A percentile compares a stretch with the other conserved stretches of the same genome.
These are phyloP conservation scores for Donacobius atricapilla DNA, from an alignment of 2,113 vertebrate species.

Conservation along the genomic window DNA sequence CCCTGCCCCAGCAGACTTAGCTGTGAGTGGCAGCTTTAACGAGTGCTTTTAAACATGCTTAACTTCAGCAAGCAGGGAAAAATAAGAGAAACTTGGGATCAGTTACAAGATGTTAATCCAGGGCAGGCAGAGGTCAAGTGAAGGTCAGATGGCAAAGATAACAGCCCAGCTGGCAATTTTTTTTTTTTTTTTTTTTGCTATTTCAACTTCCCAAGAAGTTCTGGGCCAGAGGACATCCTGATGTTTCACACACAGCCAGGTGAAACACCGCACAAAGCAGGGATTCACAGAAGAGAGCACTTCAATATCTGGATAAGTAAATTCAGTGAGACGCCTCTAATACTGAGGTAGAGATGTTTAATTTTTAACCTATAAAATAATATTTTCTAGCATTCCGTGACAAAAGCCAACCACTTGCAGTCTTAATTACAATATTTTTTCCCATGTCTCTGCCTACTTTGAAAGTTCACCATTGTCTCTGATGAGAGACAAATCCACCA, in stretches of 20 bases:
- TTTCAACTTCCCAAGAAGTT: not conserved
- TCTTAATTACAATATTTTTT: conserved; percentile 1
- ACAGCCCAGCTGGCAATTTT: not conserved
- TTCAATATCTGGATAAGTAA: not conserved
- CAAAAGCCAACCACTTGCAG: conserved; percentile 25
- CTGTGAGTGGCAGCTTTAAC: not conserved
- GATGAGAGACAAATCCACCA: conserved; percentile 47
- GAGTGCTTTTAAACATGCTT: not conserved
- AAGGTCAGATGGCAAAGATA: not conserved
- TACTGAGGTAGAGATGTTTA: not conserved
- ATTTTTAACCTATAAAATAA: conserved; percentile 25
- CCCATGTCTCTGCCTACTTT: conserved; percentile 37
- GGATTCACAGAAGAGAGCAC: not conserved
- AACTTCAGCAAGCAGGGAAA: not conserved
- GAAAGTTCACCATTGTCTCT: conserved; percentile 54
- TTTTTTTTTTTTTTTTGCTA: not conserved
- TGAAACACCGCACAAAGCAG: not conserved
- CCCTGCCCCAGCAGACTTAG: not conserved
- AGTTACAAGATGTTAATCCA: not conserved
- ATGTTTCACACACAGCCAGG: not conserved
- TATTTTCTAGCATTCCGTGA: not conserved
- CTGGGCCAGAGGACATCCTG: not conserved
- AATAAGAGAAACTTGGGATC: not conserved
- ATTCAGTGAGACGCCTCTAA: not conserved
- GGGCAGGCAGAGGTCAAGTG: not conserved